Conservation (phyloP, 2,113 vertebrate genomes). For the Osmerus mordax region DNA sequence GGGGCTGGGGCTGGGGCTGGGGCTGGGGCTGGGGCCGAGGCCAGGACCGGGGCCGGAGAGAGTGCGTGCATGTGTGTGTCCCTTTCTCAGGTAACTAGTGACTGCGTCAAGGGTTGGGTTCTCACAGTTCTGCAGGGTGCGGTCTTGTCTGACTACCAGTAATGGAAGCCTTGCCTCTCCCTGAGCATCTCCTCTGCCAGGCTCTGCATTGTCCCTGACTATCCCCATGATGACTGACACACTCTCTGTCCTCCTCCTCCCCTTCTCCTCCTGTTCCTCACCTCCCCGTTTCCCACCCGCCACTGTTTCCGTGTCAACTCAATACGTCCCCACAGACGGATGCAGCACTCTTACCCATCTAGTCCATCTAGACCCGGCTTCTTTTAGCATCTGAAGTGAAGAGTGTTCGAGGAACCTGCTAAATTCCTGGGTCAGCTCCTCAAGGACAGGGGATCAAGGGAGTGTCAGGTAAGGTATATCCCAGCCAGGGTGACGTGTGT, state of each 20-base stretch:
- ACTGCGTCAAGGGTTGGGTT: conserved; percentile 57
- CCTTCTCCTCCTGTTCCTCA: not conserved
- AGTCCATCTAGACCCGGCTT: conserved; percentile 54
- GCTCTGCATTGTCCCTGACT: conserved; percentile 41
- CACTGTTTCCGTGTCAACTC: conserved; percentile 59
- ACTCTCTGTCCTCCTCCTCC: conserved; percentile 35
- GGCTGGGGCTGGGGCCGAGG: not conserved
- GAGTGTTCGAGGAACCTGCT: conserved; percentile 69
- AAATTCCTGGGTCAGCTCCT: conserved; percentile 37
- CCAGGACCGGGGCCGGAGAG: no score
- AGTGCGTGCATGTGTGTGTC: no score
- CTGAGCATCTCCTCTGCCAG: conserved; percentile 17
- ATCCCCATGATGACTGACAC: conserved; percentile 61
- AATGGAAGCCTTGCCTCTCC: conserved; percentile 54
- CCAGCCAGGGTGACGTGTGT: conserved; percentile 60
- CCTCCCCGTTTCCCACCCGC: conserved; percentile 38
- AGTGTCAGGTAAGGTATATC: conserved; percentile 63
- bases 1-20: not conserved
- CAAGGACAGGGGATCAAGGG: conserved; percentile 63
- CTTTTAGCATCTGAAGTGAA: conserved; percentile 74
- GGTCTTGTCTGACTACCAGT: conserved; percentile 53
- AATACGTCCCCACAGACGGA: conserved; percentile 52
- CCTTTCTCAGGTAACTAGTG: not conserved
- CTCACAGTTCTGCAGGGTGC: conserved; percentile 70
- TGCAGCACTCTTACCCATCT: conserved; percentile 36